phyloP scores from a whole-genome alignment of 30 jellyfish, hydroid and myxozoan species.

The Rhopilema esculentum region DNA sequence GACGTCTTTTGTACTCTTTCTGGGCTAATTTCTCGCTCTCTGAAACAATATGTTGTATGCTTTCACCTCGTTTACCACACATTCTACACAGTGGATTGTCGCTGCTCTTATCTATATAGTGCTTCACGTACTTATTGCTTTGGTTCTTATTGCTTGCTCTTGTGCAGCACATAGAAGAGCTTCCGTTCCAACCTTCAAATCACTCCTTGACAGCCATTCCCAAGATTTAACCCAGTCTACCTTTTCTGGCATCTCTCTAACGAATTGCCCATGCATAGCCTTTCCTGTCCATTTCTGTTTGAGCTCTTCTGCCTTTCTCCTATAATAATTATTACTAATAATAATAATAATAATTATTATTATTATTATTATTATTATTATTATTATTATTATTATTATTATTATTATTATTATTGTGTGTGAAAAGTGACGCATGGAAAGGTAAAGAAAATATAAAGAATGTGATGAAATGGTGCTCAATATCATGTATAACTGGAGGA shows the following conservation, averaged over 20 bases:
- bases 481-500: too few species aligned
- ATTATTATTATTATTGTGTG: too few species aligned
- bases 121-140: conserved; percentile 12
- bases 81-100: too few species aligned
- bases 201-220: conserved; percentile 46
- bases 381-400: not conserved
- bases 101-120: conserved; percentile 1
- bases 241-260: conserved; percentile 34
- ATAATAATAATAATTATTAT: too few species aligned
- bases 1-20: conserved; percentile 35
- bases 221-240: conserved; percentile 20
- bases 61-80: conserved; percentile 31
- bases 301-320: conserved; percentile 50
- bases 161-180: conserved; percentile 42
- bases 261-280: too few species aligned
- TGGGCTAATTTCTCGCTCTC: conserved; percentile 29
- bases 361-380: not conserved
- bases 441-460: too few species aligned
- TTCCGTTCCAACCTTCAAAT: conserved; percentile 31
- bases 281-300: conserved; percentile 21
- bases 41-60: conserved; percentile 23
- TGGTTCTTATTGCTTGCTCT: conserved; percentile 33
- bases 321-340: too few species aligned
- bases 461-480: too few species aligned
- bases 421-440: too few species aligned